Percentiles rank a stretch among this genome's conserved stretches.
Evolutionary conservation across 2,113 vertebrate species (phyloP).

Genomic region (Triplophysa siluroides): DNA sequence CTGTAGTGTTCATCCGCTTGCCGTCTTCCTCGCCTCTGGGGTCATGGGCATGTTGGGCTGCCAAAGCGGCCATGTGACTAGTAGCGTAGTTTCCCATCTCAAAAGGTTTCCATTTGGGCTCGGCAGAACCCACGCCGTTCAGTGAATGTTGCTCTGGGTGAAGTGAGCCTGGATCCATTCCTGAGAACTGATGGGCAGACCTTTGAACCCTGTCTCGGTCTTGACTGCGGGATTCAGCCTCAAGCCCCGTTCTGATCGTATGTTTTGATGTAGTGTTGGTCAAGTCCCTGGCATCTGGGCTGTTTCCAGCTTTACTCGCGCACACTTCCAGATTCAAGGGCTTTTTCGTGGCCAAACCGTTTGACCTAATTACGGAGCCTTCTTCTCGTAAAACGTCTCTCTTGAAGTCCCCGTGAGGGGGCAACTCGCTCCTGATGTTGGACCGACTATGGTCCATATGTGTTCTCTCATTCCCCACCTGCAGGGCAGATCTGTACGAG

Average conservation of each 20-base stretch:
- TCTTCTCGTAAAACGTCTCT: constrained; percentile 83
- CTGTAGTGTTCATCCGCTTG: constrained; percentile 80
- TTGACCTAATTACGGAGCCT: constrained; percentile 88
- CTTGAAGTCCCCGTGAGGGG: constrained; percentile 74
- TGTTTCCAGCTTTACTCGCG: constrained; percentile 74
- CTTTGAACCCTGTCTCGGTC: constrained; percentile 72
- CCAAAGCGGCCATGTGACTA: constrained; percentile 90
- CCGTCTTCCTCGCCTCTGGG: constrained; percentile 82
- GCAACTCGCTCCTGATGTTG: constrained; percentile 73
- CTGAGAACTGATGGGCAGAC: constrained; percentile 72
- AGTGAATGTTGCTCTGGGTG: constrained; percentile 66
- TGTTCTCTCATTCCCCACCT: constrained; percentile 75
- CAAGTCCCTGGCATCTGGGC: constrained; percentile 78
- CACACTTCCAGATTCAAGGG: constrained; percentile 71
- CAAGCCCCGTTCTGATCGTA: constrained; percentile 74
- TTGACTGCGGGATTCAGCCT: constrained; percentile 73
- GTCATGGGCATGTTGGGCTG: constrained; percentile 86
- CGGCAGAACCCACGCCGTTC: constrained; percentile 64
- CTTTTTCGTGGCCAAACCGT: constrained; percentile 79
- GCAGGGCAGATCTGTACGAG: constrained; percentile 72
- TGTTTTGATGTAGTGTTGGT: constrained; percentile 75
- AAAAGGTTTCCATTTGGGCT: constrained; percentile 90
- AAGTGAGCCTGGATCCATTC: constrained; percentile 72
- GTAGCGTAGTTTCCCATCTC: constrained; percentile 90
- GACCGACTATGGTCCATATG: constrained; percentile 68